Evolutionary conservation across 2,113 vertebrate species (phyloP).

Genomic region (Burhinus oedicnemus): DNA sequence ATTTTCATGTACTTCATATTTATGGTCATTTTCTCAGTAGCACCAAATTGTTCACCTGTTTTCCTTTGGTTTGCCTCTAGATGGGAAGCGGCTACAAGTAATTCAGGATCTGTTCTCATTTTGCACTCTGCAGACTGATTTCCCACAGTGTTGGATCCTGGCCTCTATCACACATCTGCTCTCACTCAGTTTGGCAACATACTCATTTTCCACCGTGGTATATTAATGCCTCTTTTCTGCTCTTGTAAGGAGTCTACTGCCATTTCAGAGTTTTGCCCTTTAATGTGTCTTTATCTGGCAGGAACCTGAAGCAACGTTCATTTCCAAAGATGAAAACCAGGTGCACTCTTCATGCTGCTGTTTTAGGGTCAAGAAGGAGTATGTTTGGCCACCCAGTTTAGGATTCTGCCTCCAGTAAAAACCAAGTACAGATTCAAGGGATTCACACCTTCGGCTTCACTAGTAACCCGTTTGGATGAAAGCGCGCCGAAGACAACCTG

Average conservation of each 20-base stretch:
- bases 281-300: neutral
- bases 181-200: neutral
- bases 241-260: neutral
- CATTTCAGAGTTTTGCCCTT: neutral
- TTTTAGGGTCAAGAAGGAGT: neutral
- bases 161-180: neutral
- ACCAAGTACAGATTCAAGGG: neutral
- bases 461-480: neutral
- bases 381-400: neutral
- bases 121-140: neutral
- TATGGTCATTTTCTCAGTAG: neutral
- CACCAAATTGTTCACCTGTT: neutral
- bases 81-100: neutral
- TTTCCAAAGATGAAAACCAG: neutral
- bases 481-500: neutral
- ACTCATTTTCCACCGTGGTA: neutral
- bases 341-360: accelerated
- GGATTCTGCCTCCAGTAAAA: neutral
- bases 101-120: neutral
- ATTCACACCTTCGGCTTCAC: neutral
- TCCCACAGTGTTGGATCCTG: neutral
- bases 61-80: neutral
- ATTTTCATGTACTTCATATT: neutral
- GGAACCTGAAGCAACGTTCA: neutral
- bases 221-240: neutral